Base-by-base conservation (phyloP, 2,888 invertebrate species). In the Nipponacmea schrenckii region DNA sequence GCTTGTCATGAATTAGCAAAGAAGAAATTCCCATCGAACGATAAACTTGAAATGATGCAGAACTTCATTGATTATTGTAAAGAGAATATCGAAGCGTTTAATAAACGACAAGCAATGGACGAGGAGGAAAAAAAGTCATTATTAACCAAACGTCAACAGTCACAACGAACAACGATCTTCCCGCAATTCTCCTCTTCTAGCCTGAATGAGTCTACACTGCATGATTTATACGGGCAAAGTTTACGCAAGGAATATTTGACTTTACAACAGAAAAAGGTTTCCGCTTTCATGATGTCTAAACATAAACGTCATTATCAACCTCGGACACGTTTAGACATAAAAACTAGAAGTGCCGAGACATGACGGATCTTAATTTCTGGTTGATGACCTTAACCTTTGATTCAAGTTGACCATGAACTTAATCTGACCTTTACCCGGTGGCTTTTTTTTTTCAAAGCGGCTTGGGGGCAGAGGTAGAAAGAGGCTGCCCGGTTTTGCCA, bases 1-100 rank as follows among this genome's bases (percentile, higher is more conserved):
- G 85, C 85, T 1, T 87, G 87, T 75, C 80, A 84, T 64, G 82
- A 81, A 63, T 84, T 87, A 14, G 84, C 85, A 8, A 71, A 80
- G 27, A 74, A 83, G 50, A 84, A 83, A 67, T 86, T 85, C 72
- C 74, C 72, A 50, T 74, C 77, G 0, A 69, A 69, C n/a, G 71
- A 77, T 26, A 74, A 73, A 64, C 72, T 80, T 24, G 76, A 81
- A 70, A 85, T 82, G 75, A 73, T 86, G 71, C 80, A 81, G 72
- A 78, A 78, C n/a, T 77, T 85, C 15, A 75, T 85, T 7, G 78
- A 81, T 44, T 83, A 82, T 75, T 86, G 86, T 73, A 80, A 81
- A 70, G 76, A 78, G 12, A 82, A 81, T 64, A 70, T 83, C 10
- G 73, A 73, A 12, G 56, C 70, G 2, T 74, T 75, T 17, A 72